Evolutionary conservation across 1,140 invertebrate genomes (phyloP), one percentile per base, ranked within the genome.

Genomic region (Calosoma granatense): DNA sequence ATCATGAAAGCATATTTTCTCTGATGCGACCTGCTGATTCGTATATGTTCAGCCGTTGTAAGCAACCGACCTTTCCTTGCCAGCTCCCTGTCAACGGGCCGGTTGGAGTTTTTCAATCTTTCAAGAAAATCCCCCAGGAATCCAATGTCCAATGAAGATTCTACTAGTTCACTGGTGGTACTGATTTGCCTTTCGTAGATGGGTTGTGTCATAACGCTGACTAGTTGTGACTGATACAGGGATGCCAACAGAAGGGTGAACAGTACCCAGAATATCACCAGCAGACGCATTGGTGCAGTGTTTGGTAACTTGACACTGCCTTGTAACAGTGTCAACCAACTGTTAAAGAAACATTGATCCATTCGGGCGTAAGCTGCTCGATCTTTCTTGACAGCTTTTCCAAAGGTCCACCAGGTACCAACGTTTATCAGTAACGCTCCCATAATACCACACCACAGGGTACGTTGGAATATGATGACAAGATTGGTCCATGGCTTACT

Each of bases 161-260:
- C 15, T 4, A 17, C 15, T 47, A 47, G 17, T 17, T 47, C 6
- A 4, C 17, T 3, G 17, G 41, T 47, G 6, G 9, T 47, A 12
- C 3, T 12, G 9, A 47, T 47, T 47, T 47, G 41, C 3, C 17
- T 4, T 47, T 47, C 41, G 17, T 47, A 47, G 6, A 47, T 17
- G 4, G 41, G 41, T 11, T 6, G 9, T 4, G 41, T 47, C 15
- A 47, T 11, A 12, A 47, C 6, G 17, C 41, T 47, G 6, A 47
- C 41, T 47, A 47, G 17, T 47, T 47, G 41, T 47, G 41, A 47
- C 17, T 47, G 41, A 47, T 47, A 47, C 17, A 47, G 15, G 4
- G 6, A 12, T 47, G 41, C 41, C 15, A 47, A 4, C 9, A 47
- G 6, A 9, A 47, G 4, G 4, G 41, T 47, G 17, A 47, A 47